Evolutionary conservation across 2,888 invertebrate genomes (phyloP).

Genomic region (Caenorhabditis wallacei): DNA sequence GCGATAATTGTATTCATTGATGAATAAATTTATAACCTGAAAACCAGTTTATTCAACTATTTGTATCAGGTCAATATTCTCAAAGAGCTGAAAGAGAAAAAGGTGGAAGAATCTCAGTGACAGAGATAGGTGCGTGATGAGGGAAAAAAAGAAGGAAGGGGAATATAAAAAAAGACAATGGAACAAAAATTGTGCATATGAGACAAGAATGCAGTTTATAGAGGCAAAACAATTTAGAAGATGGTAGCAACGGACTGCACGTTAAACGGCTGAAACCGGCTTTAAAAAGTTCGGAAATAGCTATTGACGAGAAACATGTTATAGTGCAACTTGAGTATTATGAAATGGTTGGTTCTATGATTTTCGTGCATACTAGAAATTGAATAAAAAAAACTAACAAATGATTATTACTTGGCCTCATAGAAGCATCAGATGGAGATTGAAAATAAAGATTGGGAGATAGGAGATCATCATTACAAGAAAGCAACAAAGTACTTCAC

Average conservation of each 20-base stretch:
- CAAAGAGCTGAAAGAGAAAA: slow-evolving; percentile 66
- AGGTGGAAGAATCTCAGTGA: slow-evolving; percentile 50
- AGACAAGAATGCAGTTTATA: slow-evolving; percentile 54
- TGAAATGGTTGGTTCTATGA: slow-evolving; percentile 63
- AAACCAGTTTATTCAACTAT: slow-evolving; percentile 47
- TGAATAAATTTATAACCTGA: slow-evolving; percentile 44
- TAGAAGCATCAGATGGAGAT: slow-evolving; percentile 33
- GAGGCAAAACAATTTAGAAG: slow-evolving; percentile 29
- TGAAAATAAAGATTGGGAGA: slow-evolving; percentile 51
- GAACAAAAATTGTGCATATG: slow-evolving; percentile 51
- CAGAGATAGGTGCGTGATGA: slow-evolving; percentile 54
- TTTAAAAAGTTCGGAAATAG: slow-evolving; percentile 47
- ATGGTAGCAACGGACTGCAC: slow-evolving; percentile 31
- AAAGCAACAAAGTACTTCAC: slow-evolving; percentile 48
- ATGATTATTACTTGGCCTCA: slow-evolving; percentile 29
- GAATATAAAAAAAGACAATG: slow-evolving; percentile 11
- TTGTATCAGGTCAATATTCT: slow-evolving; percentile 52
- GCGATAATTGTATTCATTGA: neutral
- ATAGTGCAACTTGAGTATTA: slow-evolving; percentile 62
- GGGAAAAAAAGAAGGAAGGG: slow-evolving; percentile 5
- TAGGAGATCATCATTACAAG: slow-evolving; percentile 46
- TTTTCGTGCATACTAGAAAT: slow-evolving; percentile 52
- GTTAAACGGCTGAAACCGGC: slow-evolving; percentile 41
- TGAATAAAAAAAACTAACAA: slow-evolving; percentile 10
- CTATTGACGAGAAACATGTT: slow-evolving; percentile 56